Base-by-base conservation (phyloP, 1,140 invertebrate genomes). In the Aphaenogaster rudis region DNA sequence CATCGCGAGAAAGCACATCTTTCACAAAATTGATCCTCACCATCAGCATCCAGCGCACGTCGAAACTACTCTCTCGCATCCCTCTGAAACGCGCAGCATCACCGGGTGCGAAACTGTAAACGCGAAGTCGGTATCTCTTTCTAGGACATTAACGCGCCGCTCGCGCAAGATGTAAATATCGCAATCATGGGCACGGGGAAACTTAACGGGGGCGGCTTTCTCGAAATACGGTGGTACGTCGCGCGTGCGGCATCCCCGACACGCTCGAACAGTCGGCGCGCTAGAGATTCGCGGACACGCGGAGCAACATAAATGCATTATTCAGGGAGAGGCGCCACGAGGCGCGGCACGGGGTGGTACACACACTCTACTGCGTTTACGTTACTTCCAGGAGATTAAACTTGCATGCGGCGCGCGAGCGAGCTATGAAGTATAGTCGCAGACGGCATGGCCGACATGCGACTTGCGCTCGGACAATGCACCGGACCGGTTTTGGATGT, bases 381-480 rank as follows among this genome's bases (percentile, higher is more conserved):
- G 93, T 94, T 94, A 94, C 93, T 94, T 94, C 93, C 93, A 93
- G 89, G 90, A 94, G 93, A 94, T 94, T 94, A 94, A 94, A 94
- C 93, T 94, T 94, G 93, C 93, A 94, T 93, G 92, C 92, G 90
- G 91, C 90, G 92, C 91, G 90, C 88, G 87, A 64, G 61, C 77
- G 28, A 69, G 72, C 92, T 93, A 94, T 93, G 92, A 93, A 93
- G 93, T 93, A 94, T 93, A 92, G 91, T 93, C 91, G 92, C 89
- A 91, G 92, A 93, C 92, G 92, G 87, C 74, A 89, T 78, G 64
- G 61, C 77, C 92, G 92, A 93, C 92, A 90, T 90, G 92, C 90
- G 92, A 93, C 92, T 92, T 89, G 92, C 76, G 82, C 87, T 93
- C 88, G 93, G 93, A 93, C 93, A 93, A 93, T 93, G 92, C 90